Evolutionary conservation across 2,888 invertebrate species (phyloP).

Genomic region (Drosophila sordidapex): DNA sequence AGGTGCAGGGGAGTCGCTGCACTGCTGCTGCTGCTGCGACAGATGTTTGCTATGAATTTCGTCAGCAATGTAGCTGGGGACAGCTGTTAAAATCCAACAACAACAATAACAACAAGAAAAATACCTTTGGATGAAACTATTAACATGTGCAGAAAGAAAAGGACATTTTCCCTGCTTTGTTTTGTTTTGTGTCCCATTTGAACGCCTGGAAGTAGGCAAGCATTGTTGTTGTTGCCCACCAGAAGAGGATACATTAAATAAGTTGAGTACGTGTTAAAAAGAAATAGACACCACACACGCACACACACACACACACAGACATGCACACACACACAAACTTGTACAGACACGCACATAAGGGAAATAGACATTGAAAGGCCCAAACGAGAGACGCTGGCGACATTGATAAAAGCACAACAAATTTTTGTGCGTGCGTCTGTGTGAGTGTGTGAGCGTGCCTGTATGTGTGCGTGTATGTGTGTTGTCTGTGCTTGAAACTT

Average conservation of each 20-base stretch:
- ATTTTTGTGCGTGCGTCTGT: not conserved
- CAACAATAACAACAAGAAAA: not conserved
- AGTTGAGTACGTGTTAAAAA: slow-evolving; percentile 46
- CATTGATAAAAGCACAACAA: slow-evolving; percentile 42
- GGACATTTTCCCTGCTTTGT: not conserved
- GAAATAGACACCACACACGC: slow-evolving; percentile 20
- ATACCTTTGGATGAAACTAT: slow-evolving; percentile 27
- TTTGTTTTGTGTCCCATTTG: not conserved
- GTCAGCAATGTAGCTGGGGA: slow-evolving; percentile 20
- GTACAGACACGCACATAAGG: slow-evolving; percentile 2
- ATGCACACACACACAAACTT: slow-evolving; percentile 2
- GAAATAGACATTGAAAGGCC: slow-evolving; percentile 18
- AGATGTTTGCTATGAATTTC: slow-evolving; percentile 41
- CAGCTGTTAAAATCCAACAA: slow-evolving; percentile 43
- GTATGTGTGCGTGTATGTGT: not conserved
- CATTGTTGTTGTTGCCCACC: slow-evolving; percentile 7
- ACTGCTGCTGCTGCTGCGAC: slow-evolving; percentile 18
- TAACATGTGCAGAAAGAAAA: slow-evolving; percentile 16
- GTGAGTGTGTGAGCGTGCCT: slow-evolving; percentile 3
- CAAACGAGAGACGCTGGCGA: slow-evolving; percentile 16
- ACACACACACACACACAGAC: not conserved
- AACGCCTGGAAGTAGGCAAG: slow-evolving; percentile 37
- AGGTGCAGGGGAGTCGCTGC: not conserved
- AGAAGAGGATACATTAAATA: slow-evolving; percentile 54
- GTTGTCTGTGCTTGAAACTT: slow-evolving; percentile 37